phyloP scores from a whole-genome alignment of 1,140 invertebrate genomes.

The Amyelois transitella region DNA sequence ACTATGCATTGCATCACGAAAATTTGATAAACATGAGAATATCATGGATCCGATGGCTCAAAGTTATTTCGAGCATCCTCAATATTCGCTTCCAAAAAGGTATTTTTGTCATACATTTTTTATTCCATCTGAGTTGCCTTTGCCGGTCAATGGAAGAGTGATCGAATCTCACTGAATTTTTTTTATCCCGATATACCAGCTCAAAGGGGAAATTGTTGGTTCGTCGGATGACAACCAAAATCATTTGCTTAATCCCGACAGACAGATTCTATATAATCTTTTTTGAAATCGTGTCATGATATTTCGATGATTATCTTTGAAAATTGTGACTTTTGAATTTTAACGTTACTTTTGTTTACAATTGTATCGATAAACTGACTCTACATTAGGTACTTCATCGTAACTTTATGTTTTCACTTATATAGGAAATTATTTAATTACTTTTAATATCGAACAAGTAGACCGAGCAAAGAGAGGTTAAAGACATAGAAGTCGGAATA shows the following conservation, averaged over 20 bases:
- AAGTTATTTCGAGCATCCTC: neutral
- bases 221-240: neutral
- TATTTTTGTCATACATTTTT: neutral
- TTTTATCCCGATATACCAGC: neutral
- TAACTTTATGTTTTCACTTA: no score
- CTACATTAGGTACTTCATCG: no score
- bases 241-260: neutral
- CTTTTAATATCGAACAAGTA: no score
- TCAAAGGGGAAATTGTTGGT: neutral
- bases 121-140: neutral
- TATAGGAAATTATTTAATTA: no score
- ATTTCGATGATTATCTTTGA: no score
- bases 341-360: no score
- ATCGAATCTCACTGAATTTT: neutral
- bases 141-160: neutral
- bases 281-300: no score
- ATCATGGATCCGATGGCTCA: neutral
- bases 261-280: conserved; percentile 3
- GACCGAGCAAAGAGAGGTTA: no score
- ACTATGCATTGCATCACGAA: no score
- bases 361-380: no score
- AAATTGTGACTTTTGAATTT: no score
- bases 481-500: no score
- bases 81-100: neutral
- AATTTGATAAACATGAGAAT: neutral